Base-by-base conservation (phyloP, 2,797 vertebrate genomes). In the Gymnodraco acuticeps region DNA sequence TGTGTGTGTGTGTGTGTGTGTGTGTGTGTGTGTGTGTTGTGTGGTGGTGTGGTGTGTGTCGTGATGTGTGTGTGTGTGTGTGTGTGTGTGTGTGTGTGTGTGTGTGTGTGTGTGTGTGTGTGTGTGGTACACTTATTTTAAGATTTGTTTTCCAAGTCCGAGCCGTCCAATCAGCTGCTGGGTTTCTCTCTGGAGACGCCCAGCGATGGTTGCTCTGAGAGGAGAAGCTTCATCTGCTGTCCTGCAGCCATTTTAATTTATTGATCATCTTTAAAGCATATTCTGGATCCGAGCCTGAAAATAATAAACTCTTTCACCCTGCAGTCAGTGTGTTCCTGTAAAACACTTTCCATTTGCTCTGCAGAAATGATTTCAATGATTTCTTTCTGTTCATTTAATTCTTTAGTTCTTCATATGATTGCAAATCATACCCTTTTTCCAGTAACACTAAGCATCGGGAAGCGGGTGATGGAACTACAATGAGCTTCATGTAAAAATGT, bases 211-310 rank as follows among this genome's bases (percentile, higher is more conserved):
- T 12, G 46, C 10, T 48, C 61, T 19, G 27, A 50, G 61, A 38
- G 46, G 9, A 33, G 23, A 9, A 8, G 33, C 55, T 19, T 42
- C 6, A 3, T 17, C 38, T 19, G 38, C 13, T 38, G 38, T 41
- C 33, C 54, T 41, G n/a, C 58, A 23, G 59, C 61, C 61, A 50
- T 64, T 64, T 64, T 64, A 64, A 50, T 64, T 31, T 10, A 50
- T 64, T 64, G 61, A 64, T 64, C 46, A 64, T 64, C 61, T 64
- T 48, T 38, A 38, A 64, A 64, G 61, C 61, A 14, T 48, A 38
- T 63, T 14, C 48, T 63, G 61, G 61, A 63, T 45, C n/a, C 10
- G 10, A 50, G 61, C 61, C 61, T 33, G 16, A 48, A 19, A 14
- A 27, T 38, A 8, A 38, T 1, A 48, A 63, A 48, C 27, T 60